Percentiles rank a stretch among this genome's conserved stretches.
Conservation (phyloP, 2,797 vertebrate genomes). For the Melanotaenia trifasciata region DNA sequence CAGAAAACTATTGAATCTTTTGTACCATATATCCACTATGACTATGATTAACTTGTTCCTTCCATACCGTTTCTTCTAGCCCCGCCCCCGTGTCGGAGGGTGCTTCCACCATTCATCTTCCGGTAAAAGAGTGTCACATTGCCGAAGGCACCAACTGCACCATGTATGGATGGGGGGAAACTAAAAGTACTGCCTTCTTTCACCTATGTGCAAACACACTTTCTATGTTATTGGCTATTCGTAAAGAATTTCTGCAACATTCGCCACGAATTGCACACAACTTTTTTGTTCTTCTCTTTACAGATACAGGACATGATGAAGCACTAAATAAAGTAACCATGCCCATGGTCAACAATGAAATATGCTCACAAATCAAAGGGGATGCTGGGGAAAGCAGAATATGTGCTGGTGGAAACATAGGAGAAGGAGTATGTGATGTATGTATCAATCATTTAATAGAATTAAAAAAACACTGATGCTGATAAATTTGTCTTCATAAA, state of each 20-base stretch:
- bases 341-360: constrained; percentile 89
- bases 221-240: background rate
- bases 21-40: background rate
- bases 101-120: constrained; percentile 91
- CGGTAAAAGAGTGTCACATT: constrained; percentile 93
- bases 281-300: constrained; percentile 3
- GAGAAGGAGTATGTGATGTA: constrained; percentile 95
- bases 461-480: background rate
- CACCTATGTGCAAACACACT: constrained; percentile 12
- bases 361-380: constrained; percentile 91
- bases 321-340: constrained; percentile 89
- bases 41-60: background rate
- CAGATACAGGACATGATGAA: constrained; percentile 89
- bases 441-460: constrained; percentile 41
- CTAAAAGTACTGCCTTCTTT: constrained; percentile 88
- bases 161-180: constrained; percentile 98
- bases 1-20: background rate
- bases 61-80: constrained; percentile 53
- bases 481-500: background rate
- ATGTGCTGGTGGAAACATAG: constrained; percentile 91
- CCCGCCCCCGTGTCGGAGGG: constrained; percentile 84
- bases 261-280: background rate
- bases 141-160: constrained; percentile 91
- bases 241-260: background rate
- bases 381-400: constrained; percentile 91